phyloP scores from a whole-genome alignment of 2,797 vertebrate species.

The Scolopax bukidnonensis region DNA sequence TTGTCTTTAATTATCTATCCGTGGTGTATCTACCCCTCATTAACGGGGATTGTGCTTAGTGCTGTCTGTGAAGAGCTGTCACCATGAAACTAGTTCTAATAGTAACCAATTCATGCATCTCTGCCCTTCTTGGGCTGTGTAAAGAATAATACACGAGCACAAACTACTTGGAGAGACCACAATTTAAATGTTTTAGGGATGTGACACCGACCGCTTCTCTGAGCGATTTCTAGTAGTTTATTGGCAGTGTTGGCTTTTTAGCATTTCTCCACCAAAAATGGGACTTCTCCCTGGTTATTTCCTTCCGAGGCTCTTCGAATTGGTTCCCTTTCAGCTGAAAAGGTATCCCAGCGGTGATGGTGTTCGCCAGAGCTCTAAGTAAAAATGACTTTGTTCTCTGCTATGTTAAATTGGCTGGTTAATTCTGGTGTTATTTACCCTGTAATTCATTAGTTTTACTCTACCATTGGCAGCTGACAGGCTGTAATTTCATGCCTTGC shows the following conservation, averaged over 20 bases:
- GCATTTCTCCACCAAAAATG: accelerated
- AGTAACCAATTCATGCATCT: neutral
- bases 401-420: conserved; percentile 93
- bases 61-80: neutral
- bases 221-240: neutral
- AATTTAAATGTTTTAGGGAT: neutral
- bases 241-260: neutral
- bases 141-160: neutral
- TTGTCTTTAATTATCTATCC: neutral
- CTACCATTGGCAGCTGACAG: conserved; percentile 95
- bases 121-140: neutral
- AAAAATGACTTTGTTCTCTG: conserved; percentile 85
- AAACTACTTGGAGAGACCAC: neutral
- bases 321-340: neutral
- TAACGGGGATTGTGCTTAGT: neutral
- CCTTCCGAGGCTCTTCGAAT: neutral
- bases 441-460: conserved; percentile 97
- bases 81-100: neutral
- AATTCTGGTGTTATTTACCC: conserved; percentile 98
- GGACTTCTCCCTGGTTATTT: neutral
- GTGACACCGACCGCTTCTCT: accelerated
- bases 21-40: neutral
- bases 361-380: conserved; percentile 62
- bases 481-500: conserved; percentile 99
- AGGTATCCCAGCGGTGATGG: neutral